These are phyloP conservation scores for Cuculus canorus DNA, from an alignment of 2,797 vertebrate species.

Conservation along the genomic window DNA sequence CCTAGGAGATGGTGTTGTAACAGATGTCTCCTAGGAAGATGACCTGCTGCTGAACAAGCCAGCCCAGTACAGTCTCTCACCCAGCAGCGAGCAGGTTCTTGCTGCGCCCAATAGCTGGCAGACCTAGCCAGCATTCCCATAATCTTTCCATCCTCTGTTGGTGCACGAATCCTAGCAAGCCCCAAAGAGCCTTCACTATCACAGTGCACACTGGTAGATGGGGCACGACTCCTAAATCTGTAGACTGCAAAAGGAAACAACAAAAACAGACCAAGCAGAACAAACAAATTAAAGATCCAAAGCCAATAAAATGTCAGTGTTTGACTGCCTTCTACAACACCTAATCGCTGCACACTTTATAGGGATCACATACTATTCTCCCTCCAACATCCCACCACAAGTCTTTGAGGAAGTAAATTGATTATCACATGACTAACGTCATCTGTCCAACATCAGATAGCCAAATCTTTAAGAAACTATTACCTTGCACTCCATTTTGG, in stretches of 20 bases:
- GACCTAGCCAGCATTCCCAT: neutral
- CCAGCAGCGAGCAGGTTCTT: neutral
- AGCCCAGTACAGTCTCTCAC: conserved; percentile 15
- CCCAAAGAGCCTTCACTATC: neutral
- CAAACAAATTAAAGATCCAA: neutral
- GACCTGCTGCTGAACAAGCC: neutral
- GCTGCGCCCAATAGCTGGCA: neutral
- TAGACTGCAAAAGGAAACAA: conserved; percentile 33
- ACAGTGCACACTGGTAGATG: neutral
- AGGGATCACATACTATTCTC: neutral
- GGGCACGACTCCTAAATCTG: conserved; percentile 14
- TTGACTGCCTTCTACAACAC: neutral
- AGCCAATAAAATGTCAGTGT: neutral
- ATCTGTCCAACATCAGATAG: neutral
- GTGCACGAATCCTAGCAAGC: neutral
- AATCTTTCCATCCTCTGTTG: neutral
- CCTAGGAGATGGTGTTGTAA: neutral
- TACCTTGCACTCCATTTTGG: neutral
- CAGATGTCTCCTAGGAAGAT: neutral
- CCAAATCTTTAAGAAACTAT: neutral
- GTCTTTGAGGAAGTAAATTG: neutral
- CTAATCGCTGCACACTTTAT: neutral
- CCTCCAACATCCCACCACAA: neutral
- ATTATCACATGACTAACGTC: neutral
- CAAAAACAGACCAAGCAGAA: neutral